These are phyloP conservation scores for Lagorchestes hirsutus DNA, from an alignment of 2,797 vertebrate species.

Conservation along the genomic window DNA sequence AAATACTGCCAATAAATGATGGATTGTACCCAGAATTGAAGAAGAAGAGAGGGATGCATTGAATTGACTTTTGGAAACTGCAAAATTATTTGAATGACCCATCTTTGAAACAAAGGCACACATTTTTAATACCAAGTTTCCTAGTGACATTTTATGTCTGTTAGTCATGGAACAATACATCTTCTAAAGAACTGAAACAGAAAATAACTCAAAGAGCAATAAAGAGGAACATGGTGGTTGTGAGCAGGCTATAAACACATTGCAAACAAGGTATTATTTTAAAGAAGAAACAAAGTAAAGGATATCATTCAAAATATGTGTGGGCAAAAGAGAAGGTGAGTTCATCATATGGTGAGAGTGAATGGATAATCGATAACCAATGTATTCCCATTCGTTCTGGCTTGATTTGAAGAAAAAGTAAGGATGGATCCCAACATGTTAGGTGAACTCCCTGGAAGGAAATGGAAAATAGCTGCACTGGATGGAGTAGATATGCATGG, in stretches of 20 bases:
- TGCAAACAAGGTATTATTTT: not conserved
- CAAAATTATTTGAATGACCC: no score
- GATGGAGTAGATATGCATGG: not conserved
- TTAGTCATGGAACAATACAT: no score
- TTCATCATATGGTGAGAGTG: not conserved
- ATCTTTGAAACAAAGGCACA: no score
- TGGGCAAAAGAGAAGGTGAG: not conserved
- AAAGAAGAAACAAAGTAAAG: not conserved
- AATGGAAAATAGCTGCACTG: not conserved
- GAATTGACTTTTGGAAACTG: no score
- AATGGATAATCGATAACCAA: not conserved
- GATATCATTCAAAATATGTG: not conserved
- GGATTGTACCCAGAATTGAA: no score
- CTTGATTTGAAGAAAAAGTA: not conserved
- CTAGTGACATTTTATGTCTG: no score
- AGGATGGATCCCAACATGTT: not conserved
- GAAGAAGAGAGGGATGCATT: no score
- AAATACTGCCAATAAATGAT: not conserved
- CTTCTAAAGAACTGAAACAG: no score
- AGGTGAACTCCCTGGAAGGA: not conserved
- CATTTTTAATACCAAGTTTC: no score
- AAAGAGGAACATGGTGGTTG: not conserved
- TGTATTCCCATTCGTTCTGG: not conserved
- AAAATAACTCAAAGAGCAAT: not conserved
- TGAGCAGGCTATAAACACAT: not conserved